Evolutionary conservation across 2,797 vertebrate genomes (phyloP).

Genomic region (Sitta carolinensis): DNA sequence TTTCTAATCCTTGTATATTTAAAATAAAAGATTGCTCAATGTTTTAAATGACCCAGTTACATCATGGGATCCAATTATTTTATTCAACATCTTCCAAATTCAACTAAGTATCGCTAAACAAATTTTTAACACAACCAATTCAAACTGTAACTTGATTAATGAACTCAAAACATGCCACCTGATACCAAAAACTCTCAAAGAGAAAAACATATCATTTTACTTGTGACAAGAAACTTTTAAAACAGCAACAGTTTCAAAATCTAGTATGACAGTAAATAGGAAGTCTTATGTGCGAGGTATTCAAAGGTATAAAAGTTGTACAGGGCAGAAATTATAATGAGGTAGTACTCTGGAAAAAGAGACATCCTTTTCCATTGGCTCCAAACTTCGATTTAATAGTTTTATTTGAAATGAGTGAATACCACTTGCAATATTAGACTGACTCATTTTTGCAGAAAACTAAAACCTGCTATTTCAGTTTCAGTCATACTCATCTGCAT

Average conservation of each 20-base stretch:
- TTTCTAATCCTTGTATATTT: slow-evolving; percentile 4
- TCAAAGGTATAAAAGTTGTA: background rate
- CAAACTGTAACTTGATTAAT: background rate
- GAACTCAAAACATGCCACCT: background rate
- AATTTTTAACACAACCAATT: background rate
- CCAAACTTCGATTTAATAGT: background rate
- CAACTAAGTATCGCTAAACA: background rate
- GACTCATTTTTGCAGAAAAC: background rate
- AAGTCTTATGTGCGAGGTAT: background rate
- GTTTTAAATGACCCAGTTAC: background rate
- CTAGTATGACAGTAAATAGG: background rate
- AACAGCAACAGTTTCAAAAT: background rate
- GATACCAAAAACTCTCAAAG: background rate
- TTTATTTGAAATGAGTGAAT: background rate
- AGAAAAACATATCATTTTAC: background rate
- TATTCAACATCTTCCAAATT: background rate
- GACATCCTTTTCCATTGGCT: background rate
- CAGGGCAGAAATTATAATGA: background rate
- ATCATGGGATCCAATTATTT: background rate
- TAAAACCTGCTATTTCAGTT: background rate
- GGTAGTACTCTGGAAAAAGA: background rate
- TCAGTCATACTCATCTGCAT: background rate
- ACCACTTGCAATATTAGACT: background rate
- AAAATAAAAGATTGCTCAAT: background rate
- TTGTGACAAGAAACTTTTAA: background rate